Evolutionary conservation across 2,888 invertebrate genomes (phyloP).

Genomic region (Empis livida): DNA sequence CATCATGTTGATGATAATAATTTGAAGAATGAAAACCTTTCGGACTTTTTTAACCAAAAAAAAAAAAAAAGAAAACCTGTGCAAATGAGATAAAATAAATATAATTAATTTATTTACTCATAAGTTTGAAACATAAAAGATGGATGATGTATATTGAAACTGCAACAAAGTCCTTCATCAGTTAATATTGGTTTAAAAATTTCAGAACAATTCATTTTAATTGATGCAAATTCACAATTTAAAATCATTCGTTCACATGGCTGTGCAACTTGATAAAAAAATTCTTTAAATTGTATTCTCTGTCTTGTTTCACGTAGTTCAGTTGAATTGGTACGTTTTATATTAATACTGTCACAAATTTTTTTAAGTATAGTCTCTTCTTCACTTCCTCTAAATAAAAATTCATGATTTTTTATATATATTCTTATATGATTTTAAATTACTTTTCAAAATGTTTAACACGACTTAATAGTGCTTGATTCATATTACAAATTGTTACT

Average conservation of each 20-base stretch:
- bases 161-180: slow-evolving; percentile 74
- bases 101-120: too few species aligned
- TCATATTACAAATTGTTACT: slow-evolving; percentile 73
- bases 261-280: slow-evolving; percentile 38
- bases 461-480: slow-evolving; percentile 52
- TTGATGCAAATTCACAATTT: slow-evolving; percentile 52
- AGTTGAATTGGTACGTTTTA: not conserved
- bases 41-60: too few species aligned
- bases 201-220: slow-evolving; percentile 45
- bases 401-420: too few species aligned
- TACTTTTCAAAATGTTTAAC: not conserved
- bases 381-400: not conserved
- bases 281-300: not conserved
- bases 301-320: not conserved
- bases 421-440: too few species aligned
- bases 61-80: too few species aligned
- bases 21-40: too few species aligned
- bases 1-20: slow-evolving; percentile 22
- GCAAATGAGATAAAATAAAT: too few species aligned
- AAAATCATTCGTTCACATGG: slow-evolving; percentile 58
- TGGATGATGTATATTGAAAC: slow-evolving; percentile 63
- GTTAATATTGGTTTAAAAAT: slow-evolving; percentile 63
- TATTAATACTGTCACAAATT: not conserved
- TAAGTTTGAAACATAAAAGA: not conserved
- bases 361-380: not conserved